Evolutionary conservation across 2,113 vertebrate genomes (phyloP).

Genomic region (Numenius arquata): DNA sequence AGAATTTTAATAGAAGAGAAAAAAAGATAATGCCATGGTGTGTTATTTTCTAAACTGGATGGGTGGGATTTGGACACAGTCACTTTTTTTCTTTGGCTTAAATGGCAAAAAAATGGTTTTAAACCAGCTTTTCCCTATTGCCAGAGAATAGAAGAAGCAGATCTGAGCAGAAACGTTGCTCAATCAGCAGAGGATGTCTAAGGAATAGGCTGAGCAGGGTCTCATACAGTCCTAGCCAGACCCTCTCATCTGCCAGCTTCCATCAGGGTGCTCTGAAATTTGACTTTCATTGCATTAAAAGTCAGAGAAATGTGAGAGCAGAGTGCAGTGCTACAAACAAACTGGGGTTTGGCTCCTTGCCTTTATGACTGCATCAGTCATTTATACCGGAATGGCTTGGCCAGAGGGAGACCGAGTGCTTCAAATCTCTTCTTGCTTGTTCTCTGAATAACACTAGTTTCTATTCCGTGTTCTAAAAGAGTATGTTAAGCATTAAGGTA

Average conservation of each 20-base stretch:
- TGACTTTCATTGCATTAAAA: not conserved
- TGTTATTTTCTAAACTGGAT: not conserved
- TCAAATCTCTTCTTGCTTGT: not conserved
- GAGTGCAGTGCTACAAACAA: not conserved
- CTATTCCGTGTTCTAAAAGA: not conserved
- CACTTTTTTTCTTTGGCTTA: not conserved
- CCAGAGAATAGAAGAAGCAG: not conserved
- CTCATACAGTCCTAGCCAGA: not conserved
- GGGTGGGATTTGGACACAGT: not conserved
- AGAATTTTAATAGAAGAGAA: not conserved
- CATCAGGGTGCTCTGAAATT: not conserved
- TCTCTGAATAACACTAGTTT: not conserved
- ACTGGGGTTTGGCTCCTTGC: not conserved
- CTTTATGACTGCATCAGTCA: not conserved
- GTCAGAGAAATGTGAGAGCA: not conserved
- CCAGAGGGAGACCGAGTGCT: not conserved
- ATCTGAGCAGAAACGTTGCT: not conserved
- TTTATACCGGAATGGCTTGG: not conserved
- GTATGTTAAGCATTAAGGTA: not conserved
- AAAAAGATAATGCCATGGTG: accelerated
- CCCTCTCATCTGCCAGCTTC: not conserved
- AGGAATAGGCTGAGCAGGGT: not conserved
- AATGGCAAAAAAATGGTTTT: accelerated
- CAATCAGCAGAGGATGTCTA: not conserved
- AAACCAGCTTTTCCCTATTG: not conserved